Evolutionary conservation across 2,113 vertebrate species (phyloP).

Genomic region (Alectura lathami): DNA sequence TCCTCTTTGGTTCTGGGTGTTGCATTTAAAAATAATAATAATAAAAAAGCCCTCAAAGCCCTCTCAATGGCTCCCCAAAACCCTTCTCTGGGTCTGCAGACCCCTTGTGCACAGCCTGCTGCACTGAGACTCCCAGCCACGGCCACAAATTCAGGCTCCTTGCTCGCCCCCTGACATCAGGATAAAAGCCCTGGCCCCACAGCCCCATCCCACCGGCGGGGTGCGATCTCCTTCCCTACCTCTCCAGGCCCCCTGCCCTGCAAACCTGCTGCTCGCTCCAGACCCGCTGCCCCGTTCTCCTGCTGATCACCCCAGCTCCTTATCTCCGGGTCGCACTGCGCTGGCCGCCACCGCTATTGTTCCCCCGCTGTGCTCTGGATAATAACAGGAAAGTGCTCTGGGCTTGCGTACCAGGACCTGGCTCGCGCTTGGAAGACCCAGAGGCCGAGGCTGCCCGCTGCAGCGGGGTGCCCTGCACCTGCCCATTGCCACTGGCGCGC

Average conservation of each 20-base stretch:
- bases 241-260: not conserved
- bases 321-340: not conserved
- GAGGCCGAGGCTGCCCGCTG: not conserved
- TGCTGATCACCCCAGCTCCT: conserved; percentile 17
- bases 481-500: not conserved
- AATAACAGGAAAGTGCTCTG: conserved; percentile 32
- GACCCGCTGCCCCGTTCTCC: not conserved
- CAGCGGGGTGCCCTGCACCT: no score
- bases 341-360: not conserved
- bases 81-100: fast-evolving
- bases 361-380: not conserved
- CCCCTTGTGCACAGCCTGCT: no score
- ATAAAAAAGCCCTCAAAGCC: no score
- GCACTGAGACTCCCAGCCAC: no score
- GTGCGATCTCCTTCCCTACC: no score
- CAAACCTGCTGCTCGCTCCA: not conserved
- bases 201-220: fast-evolving
- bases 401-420: not conserved
- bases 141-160: fast-evolving
- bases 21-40: no score
- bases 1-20: conserved; percentile 25
- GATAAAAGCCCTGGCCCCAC: not conserved
- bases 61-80: not conserved
- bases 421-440: not conserved
- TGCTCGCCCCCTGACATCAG: fast-evolving